Evolutionary conservation across 2,888 invertebrate genomes (phyloP).

Genomic region (Lepidochitona cinerea): DNA sequence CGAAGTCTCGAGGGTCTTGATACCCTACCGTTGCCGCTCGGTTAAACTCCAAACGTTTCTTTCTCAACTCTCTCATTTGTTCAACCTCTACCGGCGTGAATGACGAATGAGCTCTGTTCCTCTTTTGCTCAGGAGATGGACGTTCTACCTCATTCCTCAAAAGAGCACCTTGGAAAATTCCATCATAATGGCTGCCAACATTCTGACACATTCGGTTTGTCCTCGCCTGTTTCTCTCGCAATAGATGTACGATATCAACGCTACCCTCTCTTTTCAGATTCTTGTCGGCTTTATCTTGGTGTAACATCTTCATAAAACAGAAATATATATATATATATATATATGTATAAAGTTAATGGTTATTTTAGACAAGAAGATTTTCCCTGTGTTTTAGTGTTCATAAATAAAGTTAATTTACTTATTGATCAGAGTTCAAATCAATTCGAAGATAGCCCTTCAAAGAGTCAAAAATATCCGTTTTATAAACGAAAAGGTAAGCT

Average conservation of each 20-base stretch:
- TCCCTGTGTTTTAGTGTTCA: no score
- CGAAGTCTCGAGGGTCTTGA: not conserved
- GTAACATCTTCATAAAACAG: not conserved
- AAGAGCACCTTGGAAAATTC: not conserved
- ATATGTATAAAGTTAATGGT: no score
- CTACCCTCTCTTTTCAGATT: constrained; percentile 42
- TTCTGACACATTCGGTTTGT: constrained; percentile 34
- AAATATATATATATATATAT: no score
- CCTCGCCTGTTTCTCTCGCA: constrained; percentile 45
- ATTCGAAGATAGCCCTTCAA: no score
- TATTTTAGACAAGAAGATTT: no score
- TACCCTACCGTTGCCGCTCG: not conserved
- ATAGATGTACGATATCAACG: constrained; percentile 36
- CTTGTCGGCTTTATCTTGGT: constrained; percentile 32
- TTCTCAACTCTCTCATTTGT: not conserved
- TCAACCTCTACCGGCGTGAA: not conserved
- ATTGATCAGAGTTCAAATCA: no score
- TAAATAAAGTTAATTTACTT: no score
- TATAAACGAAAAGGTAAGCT: no score
- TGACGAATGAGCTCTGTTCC: not conserved
- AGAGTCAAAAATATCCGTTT: no score
- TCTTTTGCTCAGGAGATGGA: not conserved
- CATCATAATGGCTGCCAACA: not conserved
- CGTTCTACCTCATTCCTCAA: not conserved
- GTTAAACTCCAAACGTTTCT: not conserved